Evolutionary conservation across 1,140 invertebrate genomes (phyloP), one percentile per base, ranked within the genome.

Genomic region (Heterodera carotae): DNA sequence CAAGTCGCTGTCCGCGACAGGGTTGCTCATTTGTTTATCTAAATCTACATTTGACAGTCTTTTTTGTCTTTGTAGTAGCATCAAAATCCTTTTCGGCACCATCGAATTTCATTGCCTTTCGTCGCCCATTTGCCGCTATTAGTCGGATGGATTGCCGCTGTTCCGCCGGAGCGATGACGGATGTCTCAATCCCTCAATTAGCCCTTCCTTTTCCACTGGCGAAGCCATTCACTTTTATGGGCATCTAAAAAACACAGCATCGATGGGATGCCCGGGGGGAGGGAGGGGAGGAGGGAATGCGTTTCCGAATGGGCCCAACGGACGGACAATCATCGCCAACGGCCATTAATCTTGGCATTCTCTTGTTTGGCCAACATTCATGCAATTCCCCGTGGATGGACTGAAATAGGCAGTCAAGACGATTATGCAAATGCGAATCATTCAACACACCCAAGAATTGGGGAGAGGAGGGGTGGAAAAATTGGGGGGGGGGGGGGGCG

Each of bases 381-480:
- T 66, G 62, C 62, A 66, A 29, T 66, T 66, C 62, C 62, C 62
- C 27, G 62, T 29, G 62, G 62, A 29, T 10, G 62, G 33, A 29
- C n/a, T 22, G 10, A 8, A n/a, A 66, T 6, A 27, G 7, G 59
- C n/a, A 53, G 69, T 71, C 69, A 56, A 29, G 6, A 53, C 69
- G 69, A 71, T 71, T 71, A 71, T 71, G 69, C 36, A 71, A 71
- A 71, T 71, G 43, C 29, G 4, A 56, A 71, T 71, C 69, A 53
- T 22, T 53, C 48, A 56, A 71, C 43, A 71, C 29, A 62, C 48
- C 48, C 48, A n/a, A 31, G 43, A 71, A 71, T 27, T 22, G 69
- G 36, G 27, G 69, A 29, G 29, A 22, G 48, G 48, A 33, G n/a
- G 31, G 64, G 5, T 18, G 36, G n/a, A 22, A 22, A 33, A 33